Evolutionary conservation across 1,140 invertebrate genomes (phyloP), one percentile per base, ranked within the genome.

Genomic region (Plodia interpunctella): DNA sequence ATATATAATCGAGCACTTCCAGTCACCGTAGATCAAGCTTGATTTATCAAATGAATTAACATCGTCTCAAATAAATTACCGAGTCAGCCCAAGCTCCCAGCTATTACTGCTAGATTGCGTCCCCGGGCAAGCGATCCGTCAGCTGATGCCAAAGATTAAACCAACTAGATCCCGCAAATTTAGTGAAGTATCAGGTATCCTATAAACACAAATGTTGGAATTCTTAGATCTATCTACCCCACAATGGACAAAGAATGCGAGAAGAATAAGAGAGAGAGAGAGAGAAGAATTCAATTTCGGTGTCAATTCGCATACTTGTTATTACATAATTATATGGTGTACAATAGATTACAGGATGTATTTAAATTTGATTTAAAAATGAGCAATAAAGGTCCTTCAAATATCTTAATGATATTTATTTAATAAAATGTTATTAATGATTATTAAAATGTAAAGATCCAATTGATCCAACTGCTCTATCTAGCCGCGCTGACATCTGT

Each of bases 101-200:
- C 15, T 44, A 44, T 44, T 44, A 44, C 38, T 15, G 38, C 13
- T 44, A 44, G 13, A 44, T 44, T 44, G 38, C 38, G 38, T 44
- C 38, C 38, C 38, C 1, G 15, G 38, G 38, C 38, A 6, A 15
- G 38, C 6, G 5, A 15, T 44, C 38, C 38, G 15, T 44, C 38
- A 44, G 38, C 13, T 44, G 6, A 5, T n/a, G 2, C 15, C n/a
- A 5, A 13, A 44, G 38, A 44, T 6, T 44, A 44, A 44, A 15
- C 1, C 4, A n/a, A 15, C 15, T 44, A 4, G 15, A 17, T 15
- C 38, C 10, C 15, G 38, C 38, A 15, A 44, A 11, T 13, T 11
- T 10, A 13, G 4, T 35, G 10, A 5, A 35, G 32, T n/a, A n/a
- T n/a, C n/a, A n/a, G n/a, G n/a, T n/a, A n/a, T n/a, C n/a, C n/a